These are phyloP conservation scores for Aphaenogaster ashmeadi DNA, from an alignment of 1,140 invertebrate species.

Conservation along the genomic window DNA sequence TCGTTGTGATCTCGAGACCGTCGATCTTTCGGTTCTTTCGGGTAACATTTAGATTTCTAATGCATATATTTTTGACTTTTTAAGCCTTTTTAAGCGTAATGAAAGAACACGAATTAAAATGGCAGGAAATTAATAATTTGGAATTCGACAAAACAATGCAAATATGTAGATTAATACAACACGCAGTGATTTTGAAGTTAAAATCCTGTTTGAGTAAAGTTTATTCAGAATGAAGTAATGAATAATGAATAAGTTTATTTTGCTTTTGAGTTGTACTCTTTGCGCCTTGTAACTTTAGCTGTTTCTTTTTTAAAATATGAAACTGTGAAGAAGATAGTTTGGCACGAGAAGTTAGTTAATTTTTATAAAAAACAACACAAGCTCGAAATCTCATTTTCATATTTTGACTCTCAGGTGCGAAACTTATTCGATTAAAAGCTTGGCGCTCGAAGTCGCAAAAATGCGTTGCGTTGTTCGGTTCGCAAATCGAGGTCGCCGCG, in stretches of 20 bases:
- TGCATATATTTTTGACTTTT: neutral
- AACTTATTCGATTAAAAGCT: slow-evolving; percentile 64
- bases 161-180: neutral
- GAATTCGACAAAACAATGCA: neutral
- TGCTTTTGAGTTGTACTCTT: neutral
- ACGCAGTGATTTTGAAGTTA: neutral
- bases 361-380: slow-evolving; percentile 16
- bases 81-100: neutral
- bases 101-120: neutral
- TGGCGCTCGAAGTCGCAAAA: slow-evolving; percentile 35
- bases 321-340: slow-evolving; percentile 16
- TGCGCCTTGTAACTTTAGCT: neutral
- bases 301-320: neutral
- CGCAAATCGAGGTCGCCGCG: slow-evolving; percentile 44
- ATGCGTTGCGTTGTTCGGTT: slow-evolving; percentile 16
- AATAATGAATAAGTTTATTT: neutral
- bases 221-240: neutral
- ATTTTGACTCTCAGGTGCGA: slow-evolving; percentile 1
- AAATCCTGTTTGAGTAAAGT: neutral
- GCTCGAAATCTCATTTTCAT: slow-evolving; percentile 41
- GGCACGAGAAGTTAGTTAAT: neutral
- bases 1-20: neutral
- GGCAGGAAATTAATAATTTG: neutral
- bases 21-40: neutral
- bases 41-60: neutral